Evolutionary conservation across 2,113 vertebrate genomes (phyloP), one percentile per base, ranked within the genome.

Genomic region (Ibidorhyncha struthersii): DNA sequence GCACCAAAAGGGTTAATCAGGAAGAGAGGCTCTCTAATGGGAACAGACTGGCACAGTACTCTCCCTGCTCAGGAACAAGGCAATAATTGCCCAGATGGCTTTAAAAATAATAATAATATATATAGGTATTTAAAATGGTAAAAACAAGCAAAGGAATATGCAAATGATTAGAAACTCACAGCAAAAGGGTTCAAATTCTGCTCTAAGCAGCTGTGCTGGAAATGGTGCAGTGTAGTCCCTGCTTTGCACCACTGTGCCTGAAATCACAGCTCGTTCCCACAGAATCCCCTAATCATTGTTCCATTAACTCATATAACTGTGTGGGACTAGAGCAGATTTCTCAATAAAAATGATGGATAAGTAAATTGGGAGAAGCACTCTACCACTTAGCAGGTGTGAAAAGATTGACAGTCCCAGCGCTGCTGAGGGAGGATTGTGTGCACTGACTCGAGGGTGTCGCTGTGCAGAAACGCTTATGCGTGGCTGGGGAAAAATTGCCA

Each of bases 341-440:
- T 97, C 96, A 97, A 97, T 97, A 96, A 97, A 97, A 96, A 93
- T 97, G 97, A 97, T 93, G 94, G 97, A 96, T 96, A 97, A 97
- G 96, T 96, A 97, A 96, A 97, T 96, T 97, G 95, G 87, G 95
- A 96, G 89, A 94, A 97, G 94, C 96, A 95, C 96, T 97, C 95
- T 96, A 94, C 95, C 93, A 97, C 95, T 97, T 97, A 97, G 94
- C 93, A 95, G 94, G 94, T 95, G 86, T 77, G 78, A 87, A 80
- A 73, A 96, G 97, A 97, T 93, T 96, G 97, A 94, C 97, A 97
- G 94, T 14, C 86, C 86, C 91, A 43, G 93, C 2, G 7, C 36
- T 79, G 89, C 91, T 3, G 70, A 79, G 66, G 73, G 89, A 96
- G 53, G 49, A 77, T 70, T 43, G 77, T 0, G 12, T 69, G 83